Evolutionary conservation across 2,888 invertebrate genomes (phyloP).

Genomic region (Venusia cambrica): DNA sequence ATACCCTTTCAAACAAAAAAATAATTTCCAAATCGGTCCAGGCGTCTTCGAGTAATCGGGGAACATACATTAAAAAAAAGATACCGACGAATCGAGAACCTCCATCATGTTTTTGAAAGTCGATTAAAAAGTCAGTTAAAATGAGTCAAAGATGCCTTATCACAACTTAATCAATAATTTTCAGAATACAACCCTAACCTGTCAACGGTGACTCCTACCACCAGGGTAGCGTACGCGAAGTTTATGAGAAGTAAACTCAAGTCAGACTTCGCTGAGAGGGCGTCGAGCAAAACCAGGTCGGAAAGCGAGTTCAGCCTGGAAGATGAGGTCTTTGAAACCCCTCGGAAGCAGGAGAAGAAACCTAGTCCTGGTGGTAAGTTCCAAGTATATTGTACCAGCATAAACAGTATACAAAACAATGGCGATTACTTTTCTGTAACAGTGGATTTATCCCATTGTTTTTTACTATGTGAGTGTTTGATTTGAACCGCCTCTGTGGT

Average conservation of each 20-base stretch:
- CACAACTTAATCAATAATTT: too few relatives aligned
- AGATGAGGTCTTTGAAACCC: conserved; percentile 59
- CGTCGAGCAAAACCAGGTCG: conserved; percentile 29
- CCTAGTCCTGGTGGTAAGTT: conserved; percentile 38
- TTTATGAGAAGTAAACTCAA: conserved; percentile 90
- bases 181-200: conserved; percentile 91
- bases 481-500: too few relatives aligned
- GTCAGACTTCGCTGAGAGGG: conserved; percentile 67
- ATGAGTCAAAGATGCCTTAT: too few relatives aligned
- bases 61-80: too few relatives aligned
- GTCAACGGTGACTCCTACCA: conserved; percentile 87
- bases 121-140: too few relatives aligned
- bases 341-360: conserved; percentile 36
- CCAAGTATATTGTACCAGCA: neutral
- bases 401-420: neutral
- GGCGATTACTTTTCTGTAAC: neutral
- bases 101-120: too few relatives aligned
- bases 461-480: too few relatives aligned
- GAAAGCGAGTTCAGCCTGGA: conserved; percentile 48
- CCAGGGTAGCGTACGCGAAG: conserved; percentile 92
- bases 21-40: too few relatives aligned
- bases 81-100: too few relatives aligned
- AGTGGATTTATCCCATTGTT: too few relatives aligned
- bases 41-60: too few relatives aligned
- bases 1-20: too few relatives aligned